Evolutionary conservation across 2,113 vertebrate species (phyloP).

Genomic region (Tetrao urogallus): DNA sequence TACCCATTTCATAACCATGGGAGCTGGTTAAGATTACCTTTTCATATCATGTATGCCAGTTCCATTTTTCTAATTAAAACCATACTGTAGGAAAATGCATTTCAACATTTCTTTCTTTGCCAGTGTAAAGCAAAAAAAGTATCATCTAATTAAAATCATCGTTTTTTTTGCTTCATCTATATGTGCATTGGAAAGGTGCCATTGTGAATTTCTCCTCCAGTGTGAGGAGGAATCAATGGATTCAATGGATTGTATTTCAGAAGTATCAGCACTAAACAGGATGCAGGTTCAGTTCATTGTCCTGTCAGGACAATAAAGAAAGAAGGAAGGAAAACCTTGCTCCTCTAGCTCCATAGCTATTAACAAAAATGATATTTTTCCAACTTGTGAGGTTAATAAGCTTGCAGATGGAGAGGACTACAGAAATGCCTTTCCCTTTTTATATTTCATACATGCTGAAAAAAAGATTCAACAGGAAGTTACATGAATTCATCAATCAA

Average conservation of each 20-base stretch:
- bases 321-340: not conserved
- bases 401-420: not conserved
- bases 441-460: not conserved
- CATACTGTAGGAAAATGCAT: not conserved
- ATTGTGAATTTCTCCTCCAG: not conserved
- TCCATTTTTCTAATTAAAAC: not conserved
- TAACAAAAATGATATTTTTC: not conserved
- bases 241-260: not conserved
- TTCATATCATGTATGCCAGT: not conserved
- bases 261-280: not conserved
- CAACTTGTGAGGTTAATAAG: not conserved
- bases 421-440: not conserved
- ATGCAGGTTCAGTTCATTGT: not conserved
- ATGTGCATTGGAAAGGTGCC: not conserved
- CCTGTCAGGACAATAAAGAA: not conserved
- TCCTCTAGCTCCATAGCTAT: not conserved
- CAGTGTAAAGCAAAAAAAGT: not conserved
- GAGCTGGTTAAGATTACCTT: not conserved
- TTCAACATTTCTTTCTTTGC: not conserved
- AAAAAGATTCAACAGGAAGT: not conserved
- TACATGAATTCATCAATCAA: not conserved
- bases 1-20: not conserved
- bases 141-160: not conserved
- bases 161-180: not conserved
- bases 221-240: not conserved